A percentile compares a stretch with the other conserved stretches of the same genome.
Evolutionary conservation across 2,113 vertebrate species (phyloP).

Genomic region (Cyprinodon brontotheroides): DNA sequence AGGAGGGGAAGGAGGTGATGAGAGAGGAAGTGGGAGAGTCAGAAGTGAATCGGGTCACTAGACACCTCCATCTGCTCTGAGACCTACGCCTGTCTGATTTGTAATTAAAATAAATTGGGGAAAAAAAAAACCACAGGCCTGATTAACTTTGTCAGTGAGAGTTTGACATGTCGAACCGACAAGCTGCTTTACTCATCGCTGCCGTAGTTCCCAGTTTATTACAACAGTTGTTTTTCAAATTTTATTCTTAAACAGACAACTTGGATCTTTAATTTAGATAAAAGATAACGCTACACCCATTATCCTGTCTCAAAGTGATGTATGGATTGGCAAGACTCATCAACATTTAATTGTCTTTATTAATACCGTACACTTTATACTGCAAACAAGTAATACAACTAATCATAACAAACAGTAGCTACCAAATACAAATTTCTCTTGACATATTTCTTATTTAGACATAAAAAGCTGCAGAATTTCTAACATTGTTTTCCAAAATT

Average conservation of each 20-base stretch:
- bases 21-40: conserved; percentile 48
- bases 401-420: not conserved
- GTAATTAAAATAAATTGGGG: conserved; percentile 67
- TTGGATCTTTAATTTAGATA: not conserved
- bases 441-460: not conserved
- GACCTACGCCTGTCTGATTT: conserved; percentile 46
- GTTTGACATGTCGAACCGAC: not conserved
- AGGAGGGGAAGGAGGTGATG: conserved; percentile 23
- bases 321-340: not conserved
- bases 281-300: not conserved
- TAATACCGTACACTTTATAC: not conserved
- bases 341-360: no score
- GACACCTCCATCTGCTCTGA: conserved; percentile 63
- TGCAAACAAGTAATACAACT: not conserved
- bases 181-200: not conserved
- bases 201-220: not conserved
- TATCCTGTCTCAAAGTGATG: not conserved
- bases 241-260: not conserved
- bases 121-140: not conserved
- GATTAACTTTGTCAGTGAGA: not conserved
- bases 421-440: not conserved
- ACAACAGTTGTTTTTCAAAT: not conserved
- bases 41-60: conserved; percentile 42
- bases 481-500: no score
- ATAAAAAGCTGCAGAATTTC: not conserved